Evolutionary conservation across 2,113 vertebrate species (phyloP).

Genomic region (Podarcis muralis): DNA sequence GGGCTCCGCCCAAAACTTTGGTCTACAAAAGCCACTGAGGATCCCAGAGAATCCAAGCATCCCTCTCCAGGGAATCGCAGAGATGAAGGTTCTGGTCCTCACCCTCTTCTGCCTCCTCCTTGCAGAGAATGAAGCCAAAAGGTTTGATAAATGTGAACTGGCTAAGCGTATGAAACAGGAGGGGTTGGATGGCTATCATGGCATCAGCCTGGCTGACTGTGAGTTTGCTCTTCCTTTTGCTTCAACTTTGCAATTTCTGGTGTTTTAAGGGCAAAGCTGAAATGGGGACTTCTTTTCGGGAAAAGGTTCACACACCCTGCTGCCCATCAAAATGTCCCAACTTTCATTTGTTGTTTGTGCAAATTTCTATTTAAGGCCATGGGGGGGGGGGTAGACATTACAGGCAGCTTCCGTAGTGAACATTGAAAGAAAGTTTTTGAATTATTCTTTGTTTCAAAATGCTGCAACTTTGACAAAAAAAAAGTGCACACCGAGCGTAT

Average conservation of each 20-base stretch:
- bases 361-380: no score
- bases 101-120: constrained; percentile 26
- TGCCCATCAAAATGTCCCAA: no score
- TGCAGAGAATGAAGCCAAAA: constrained; percentile 39
- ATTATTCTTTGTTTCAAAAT: neutral
- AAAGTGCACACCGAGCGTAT: no score
- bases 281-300: neutral
- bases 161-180: constrained; percentile 39
- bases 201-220: constrained; percentile 65
- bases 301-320: neutral
- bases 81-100: constrained; percentile 57
- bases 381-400: no score
- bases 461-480: neutral
- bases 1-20: neutral
- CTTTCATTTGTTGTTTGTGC: neutral
- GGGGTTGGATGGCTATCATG: constrained; percentile 55
- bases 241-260: neutral
- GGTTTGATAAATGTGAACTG: constrained; percentile 58
- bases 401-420: no score
- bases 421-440: no score
- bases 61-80: neutral
- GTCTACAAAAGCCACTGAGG: neutral
- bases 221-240: constrained; percentile 30
- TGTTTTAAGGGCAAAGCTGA: neutral
- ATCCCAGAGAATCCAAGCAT: no score